Base-by-base conservation (phyloP, 2,888 invertebrate genomes). In the Crepidodera aurea region DNA sequence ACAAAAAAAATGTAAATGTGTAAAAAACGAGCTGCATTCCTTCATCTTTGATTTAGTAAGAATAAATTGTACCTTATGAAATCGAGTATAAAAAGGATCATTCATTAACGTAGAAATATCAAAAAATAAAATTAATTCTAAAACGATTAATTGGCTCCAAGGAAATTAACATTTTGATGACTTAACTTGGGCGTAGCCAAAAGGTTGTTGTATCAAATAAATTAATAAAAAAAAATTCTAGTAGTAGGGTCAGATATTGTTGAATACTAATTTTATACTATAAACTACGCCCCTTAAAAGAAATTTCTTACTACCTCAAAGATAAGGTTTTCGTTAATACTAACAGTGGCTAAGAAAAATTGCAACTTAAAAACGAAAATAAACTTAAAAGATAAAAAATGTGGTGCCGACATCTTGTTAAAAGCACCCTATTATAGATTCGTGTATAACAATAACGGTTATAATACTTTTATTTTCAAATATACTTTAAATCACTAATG, bases 261-360 rank as follows among this genome's bases (percentile, higher is more conserved):
- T n/a, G n/a, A n/a, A n/a, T n/a, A n/a, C n/a, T n/a, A n/a, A n/a
- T n/a, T n/a, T n/a, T n/a, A n/a, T n/a, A n/a, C n/a, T n/a, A n/a
- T n/a, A n/a, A n/a, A n/a, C n/a, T n/a, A n/a, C n/a, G n/a, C n/a
- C n/a, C n/a, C n/a, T n/a, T n/a, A n/a, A n/a, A n/a, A n/a, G n/a
- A n/a, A n/a, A n/a, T n/a, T n/a, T 22, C 10, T 29, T 7, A 51
- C 39, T 51, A 51, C 19, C 34, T 53, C 27, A 53, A 40, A 53
- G 15, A 18, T n/a, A 40, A 40, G 40, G 13, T 37, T n/a, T 51
- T 37, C 18, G 19, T 39, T 25, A 13, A 13, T 16, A 51, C 13
- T 39, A 39, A 39, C 37, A 53, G 39, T 40, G 53, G 53, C 53
- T 53, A 53, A 53, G 53, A 53, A 37, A 39, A 22, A 6, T 39